Evolutionary conservation across 2,797 vertebrate species (phyloP), one percentile per base, ranked within the genome.

Genomic region (Phaenicophaeus curvirostris): DNA sequence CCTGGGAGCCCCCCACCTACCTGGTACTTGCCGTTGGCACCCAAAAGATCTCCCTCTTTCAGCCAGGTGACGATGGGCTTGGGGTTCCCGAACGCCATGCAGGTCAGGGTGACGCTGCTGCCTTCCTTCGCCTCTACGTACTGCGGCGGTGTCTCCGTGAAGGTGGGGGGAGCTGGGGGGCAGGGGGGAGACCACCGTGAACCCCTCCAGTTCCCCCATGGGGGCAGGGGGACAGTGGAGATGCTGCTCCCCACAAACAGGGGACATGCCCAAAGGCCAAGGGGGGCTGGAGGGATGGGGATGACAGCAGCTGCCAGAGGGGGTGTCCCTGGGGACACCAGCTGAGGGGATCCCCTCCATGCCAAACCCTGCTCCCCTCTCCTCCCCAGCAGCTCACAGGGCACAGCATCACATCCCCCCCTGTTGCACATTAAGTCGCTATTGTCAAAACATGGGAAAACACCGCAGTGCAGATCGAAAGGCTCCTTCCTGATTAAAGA

Each of bases 101-200:
- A 99, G 96, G 98, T 99, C 94, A 99, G 98, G 94, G 98, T 98
- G 94, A 99, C 97, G 76, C 98, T 99, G 96, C 99, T 98, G 55
- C 99, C 99, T 96, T 99, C 99, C 97, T 99, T 99, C 4, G 98
- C 99, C 97, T 99, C 99, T 92, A 99, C 99, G 96, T 99, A 99
- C 95, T 99, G 99, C 15, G 99, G 99, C 8, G 99, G 99, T 25
- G 99, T 99, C 87, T 99, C 98, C 87, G 98, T 99, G 97, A 99
- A 99, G 86, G 99, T 99, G 73, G 99, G 99, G 89, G 99, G 99
- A 93, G 99, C 99, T 99, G 98, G 15, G 62, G 95, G 87, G 96
- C 35, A 94, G 30, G 85, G 85, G 55, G 25, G 8, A 81, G 28
- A 78, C 17, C 27, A 0, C 51, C 1, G 6, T 95, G n/a, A 95